Percentiles rank a stretch among this genome's conserved stretches.
Conservation (phyloP, 2,113 vertebrate genomes). For the Muntiacus reevesi region DNA sequence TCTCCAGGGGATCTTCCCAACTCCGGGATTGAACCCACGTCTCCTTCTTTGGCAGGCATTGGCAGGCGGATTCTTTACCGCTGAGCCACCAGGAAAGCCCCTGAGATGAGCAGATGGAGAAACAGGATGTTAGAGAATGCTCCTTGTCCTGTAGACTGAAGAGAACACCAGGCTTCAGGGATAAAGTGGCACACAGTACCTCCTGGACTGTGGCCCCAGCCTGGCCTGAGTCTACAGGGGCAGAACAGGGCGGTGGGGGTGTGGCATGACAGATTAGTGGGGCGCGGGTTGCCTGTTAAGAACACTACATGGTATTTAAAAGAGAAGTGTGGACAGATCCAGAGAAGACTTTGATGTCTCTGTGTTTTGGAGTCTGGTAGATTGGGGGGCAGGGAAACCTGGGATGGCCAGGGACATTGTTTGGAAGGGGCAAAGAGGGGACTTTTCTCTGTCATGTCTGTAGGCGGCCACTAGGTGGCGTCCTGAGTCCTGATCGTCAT, state of each 20-base stretch:
- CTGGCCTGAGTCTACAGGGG: background rate
- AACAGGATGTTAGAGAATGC: too few relatives aligned
- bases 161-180: background rate
- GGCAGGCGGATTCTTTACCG: accelerated
- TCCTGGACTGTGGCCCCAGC: background rate
- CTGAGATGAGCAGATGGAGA: background rate
- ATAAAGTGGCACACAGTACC: background rate
- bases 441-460: background rate
- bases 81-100: background rate
- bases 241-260: background rate
- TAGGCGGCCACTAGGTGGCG: conserved; percentile 24
- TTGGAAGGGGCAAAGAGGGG: accelerated
- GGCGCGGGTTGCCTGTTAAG: background rate
- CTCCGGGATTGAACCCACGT: background rate
- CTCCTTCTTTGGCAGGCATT: background rate
- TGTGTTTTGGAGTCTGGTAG: background rate
- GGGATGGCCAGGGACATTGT: background rate
- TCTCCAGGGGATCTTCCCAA: background rate
- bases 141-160: background rate
- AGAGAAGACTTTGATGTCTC: background rate
- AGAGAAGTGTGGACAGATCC: background rate
- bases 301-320: background rate
- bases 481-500: background rate
- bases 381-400: background rate
- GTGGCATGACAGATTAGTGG: background rate